Conservation (phyloP, 2,797 vertebrate species). For the Synanceia verrucosa region DNA sequence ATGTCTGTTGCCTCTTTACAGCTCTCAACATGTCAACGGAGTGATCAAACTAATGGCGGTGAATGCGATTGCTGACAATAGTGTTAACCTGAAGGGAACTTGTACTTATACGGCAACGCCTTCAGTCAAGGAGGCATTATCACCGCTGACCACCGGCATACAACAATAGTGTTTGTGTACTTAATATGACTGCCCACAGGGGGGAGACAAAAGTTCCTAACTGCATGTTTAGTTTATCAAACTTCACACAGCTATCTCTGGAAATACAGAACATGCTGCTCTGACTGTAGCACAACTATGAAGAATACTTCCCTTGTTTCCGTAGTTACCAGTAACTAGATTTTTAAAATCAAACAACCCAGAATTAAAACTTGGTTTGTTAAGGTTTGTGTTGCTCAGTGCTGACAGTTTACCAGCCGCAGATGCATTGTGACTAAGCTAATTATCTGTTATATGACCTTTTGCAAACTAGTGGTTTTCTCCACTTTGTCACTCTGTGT, state of each 20-base stretch:
- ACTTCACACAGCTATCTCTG: neutral
- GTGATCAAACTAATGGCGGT: too few relatives aligned
- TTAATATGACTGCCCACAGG: neutral
- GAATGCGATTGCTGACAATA: too few relatives aligned
- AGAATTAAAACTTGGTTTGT: neutral
- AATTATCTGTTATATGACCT: constrained; percentile 31
- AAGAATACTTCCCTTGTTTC: neutral
- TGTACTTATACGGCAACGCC: too few relatives aligned
- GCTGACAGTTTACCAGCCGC: constrained; percentile 24
- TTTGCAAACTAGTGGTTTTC: constrained; percentile 18
- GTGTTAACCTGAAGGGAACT: too few relatives aligned
- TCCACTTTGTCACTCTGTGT: constrained; percentile 10
- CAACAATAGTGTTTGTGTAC: neutral
- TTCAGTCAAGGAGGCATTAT: too few relatives aligned
- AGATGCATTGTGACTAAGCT: constrained; percentile 24
- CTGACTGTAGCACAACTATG: neutral
- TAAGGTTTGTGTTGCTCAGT: constrained; percentile 20
- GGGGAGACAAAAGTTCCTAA: neutral
- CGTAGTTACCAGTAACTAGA: neutral
- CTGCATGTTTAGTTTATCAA: neutral
- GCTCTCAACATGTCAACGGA: too few relatives aligned
- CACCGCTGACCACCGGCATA: too few relatives aligned
- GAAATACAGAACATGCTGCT: neutral
- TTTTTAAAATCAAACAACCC: constrained; percentile 1
- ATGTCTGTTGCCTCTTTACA: too few relatives aligned